These are phyloP conservation scores for Minunthozetes semirufus DNA, from an alignment of 2,888 invertebrate species.

Conservation along the genomic window DNA sequence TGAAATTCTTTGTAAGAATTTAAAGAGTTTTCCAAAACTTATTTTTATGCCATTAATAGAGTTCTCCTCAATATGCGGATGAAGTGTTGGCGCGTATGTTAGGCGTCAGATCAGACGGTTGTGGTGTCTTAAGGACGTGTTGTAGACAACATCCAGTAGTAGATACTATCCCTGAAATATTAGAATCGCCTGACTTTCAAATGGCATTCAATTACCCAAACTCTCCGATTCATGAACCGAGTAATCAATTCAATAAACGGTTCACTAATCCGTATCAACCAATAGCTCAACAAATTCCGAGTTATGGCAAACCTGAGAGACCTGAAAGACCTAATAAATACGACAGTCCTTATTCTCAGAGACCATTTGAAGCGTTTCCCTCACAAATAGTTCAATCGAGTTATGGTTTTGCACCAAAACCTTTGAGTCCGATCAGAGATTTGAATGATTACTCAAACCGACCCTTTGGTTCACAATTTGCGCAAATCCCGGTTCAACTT, in stretches of 20 bases:
- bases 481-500: conserved; percentile 33
- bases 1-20: background rate
- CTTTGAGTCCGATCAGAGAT: conserved; percentile 14
- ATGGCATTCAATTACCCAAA: background rate
- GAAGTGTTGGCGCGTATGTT: conserved; percentile 43
- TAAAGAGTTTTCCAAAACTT: background rate
- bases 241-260: conserved; percentile 12
- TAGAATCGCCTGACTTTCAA: background rate
- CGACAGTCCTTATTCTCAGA: background rate
- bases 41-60: conserved; percentile 27
- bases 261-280: conserved; percentile 12
- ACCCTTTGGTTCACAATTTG: conserved; percentile 39
- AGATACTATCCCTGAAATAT: background rate
- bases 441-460: conserved; percentile 35
- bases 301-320: background rate
- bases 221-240: background rate
- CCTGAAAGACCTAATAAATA: background rate
- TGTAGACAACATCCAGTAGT: conserved; percentile 35
- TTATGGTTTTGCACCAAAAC: background rate
- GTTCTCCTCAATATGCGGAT: conserved; percentile 40
- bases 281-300: background rate
- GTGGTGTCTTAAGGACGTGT: conserved; percentile 43
- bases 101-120: conserved; percentile 40
- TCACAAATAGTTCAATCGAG: conserved; percentile 20
- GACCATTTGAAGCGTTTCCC: background rate